Conservation (phyloP, 2,888 invertebrate genomes). For the Argyresthia goedartella region DNA sequence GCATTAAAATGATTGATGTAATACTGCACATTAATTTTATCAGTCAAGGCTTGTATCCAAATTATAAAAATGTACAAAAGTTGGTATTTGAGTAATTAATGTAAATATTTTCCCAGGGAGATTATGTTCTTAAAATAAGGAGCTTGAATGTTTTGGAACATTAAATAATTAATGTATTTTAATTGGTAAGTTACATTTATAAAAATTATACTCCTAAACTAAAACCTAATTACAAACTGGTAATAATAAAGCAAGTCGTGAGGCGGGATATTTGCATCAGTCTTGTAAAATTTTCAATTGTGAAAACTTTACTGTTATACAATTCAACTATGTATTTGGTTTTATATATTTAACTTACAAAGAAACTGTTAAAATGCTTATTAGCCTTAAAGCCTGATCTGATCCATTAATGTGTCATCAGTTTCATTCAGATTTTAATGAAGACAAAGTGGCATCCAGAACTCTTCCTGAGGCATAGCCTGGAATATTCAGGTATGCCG, state of each 20-base stretch:
- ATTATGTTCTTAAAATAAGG: too few species aligned
- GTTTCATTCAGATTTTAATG: slow-evolving; percentile 63
- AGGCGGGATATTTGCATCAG: slow-evolving; percentile 72
- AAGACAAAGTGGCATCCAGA: slow-evolving; percentile 59
- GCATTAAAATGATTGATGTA: slow-evolving; percentile 55
- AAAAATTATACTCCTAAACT: slow-evolving; percentile 35
- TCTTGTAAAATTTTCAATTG: slow-evolving; percentile 68
- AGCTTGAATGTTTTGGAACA: too few species aligned
- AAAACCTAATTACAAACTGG: slow-evolving; percentile 61
- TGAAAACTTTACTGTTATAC: slow-evolving; percentile 31
- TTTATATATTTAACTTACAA: slow-evolving; percentile 1
- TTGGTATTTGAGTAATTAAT: too few species aligned
- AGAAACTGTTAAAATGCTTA: slow-evolving; percentile 3
- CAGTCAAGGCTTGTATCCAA: slow-evolving; percentile 37
- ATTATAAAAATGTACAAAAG: slow-evolving; percentile 2
- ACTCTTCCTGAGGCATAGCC: slow-evolving; percentile 58
- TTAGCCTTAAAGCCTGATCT: slow-evolving; percentile 1
- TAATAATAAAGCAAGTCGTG: slow-evolving; percentile 72
- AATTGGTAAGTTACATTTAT: not conserved
- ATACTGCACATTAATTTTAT: slow-evolving; percentile 64
- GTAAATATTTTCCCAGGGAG: too few species aligned
- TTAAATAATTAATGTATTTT: too few species aligned
- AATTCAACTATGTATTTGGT: slow-evolving; percentile 7
- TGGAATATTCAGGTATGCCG: slow-evolving; percentile 64
- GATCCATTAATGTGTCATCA: slow-evolving; percentile 30